Conservation (phyloP, 2,113 vertebrate species). For the Helogale parvula region DNA sequence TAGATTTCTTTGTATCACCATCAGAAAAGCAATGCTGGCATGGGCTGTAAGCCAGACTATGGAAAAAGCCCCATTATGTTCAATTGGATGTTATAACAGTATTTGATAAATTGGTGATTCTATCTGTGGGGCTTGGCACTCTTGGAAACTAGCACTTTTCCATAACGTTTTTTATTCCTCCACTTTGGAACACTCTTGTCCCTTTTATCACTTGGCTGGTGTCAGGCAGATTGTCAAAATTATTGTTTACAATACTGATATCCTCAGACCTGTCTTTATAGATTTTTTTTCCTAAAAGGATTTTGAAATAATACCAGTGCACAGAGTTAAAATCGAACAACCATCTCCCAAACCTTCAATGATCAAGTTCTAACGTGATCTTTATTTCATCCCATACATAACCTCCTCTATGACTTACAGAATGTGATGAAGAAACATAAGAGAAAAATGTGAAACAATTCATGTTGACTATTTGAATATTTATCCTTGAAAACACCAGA, state of each 20-base stretch:
- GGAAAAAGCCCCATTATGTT: neutral
- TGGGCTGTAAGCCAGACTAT: neutral
- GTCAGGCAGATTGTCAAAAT: slow-evolving; percentile 58
- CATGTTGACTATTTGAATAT: neutral
- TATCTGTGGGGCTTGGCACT: neutral
- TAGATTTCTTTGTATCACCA: neutral
- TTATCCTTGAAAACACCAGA: slow-evolving; percentile 49
- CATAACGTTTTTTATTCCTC: slow-evolving; percentile 13
- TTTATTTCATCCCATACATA: slow-evolving; percentile 7
- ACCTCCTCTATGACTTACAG: neutral
- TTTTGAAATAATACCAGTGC: slow-evolving; percentile 53
- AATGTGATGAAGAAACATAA: neutral
- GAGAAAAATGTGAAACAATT: neutral
- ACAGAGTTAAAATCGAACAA: slow-evolving; percentile 36
- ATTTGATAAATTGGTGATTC: slow-evolving; percentile 34
- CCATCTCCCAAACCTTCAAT: slow-evolving; percentile 23
- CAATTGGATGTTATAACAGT: slow-evolving; percentile 26
- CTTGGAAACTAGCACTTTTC: slow-evolving; percentile 24
- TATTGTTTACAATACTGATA: slow-evolving; percentile 8
- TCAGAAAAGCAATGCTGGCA: neutral
- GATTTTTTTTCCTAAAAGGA: neutral
- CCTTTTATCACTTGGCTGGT: slow-evolving; percentile 29
- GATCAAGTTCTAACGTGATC: neutral
- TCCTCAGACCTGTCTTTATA: slow-evolving; percentile 23
- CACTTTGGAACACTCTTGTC: neutral